phyloP scores from a whole-genome alignment of 1,140 invertebrate species.

The Listronotus oregonensis region DNA sequence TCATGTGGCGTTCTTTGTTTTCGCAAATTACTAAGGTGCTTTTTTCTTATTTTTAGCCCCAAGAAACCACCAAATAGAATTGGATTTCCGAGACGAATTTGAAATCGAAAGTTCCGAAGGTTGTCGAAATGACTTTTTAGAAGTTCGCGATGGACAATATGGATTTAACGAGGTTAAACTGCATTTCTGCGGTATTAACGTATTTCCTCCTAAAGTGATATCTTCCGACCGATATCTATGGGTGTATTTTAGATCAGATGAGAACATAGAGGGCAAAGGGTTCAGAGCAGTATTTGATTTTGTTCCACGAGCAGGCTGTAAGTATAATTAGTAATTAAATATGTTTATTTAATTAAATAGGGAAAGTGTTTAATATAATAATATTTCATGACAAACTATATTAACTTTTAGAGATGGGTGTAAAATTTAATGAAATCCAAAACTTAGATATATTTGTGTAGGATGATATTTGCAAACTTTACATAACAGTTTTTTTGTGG shows the following conservation, averaged over 20 bases:
- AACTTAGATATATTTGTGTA: too few relatives aligned
- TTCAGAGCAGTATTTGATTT: slow-evolving; percentile 72
- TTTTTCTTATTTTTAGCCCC: slow-evolving; percentile 68
- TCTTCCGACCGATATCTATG: slow-evolving; percentile 79
- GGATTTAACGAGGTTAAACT: slow-evolving; percentile 73
- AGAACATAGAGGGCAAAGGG: slow-evolving; percentile 80
- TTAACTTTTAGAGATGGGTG: too few relatives aligned
- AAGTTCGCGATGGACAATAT: slow-evolving; percentile 83
- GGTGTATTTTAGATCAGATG: slow-evolving; percentile 84
- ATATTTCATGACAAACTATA: too few relatives aligned
- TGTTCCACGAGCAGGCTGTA: slow-evolving; percentile 43
- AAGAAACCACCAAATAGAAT: slow-evolving; percentile 70
- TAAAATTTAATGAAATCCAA: too few relatives aligned
- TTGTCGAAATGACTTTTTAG: slow-evolving; percentile 83
- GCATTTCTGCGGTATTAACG: slow-evolving; percentile 71
- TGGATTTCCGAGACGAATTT: slow-evolving; percentile 85
- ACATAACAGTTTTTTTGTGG: too few relatives aligned
- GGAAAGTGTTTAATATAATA: too few relatives aligned
- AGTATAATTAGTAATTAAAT: slow-evolving; percentile 26
- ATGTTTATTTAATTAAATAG: too few relatives aligned
- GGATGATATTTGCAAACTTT: too few relatives aligned
- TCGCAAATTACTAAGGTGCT: too few relatives aligned
- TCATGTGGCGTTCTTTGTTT: too few relatives aligned
- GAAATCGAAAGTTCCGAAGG: slow-evolving; percentile 73
- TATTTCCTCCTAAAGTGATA: slow-evolving; percentile 77